These are phyloP conservation scores for Neoitamus cyanurus DNA, from an alignment of 2,888 invertebrate genomes.

Conservation along the genomic window DNA sequence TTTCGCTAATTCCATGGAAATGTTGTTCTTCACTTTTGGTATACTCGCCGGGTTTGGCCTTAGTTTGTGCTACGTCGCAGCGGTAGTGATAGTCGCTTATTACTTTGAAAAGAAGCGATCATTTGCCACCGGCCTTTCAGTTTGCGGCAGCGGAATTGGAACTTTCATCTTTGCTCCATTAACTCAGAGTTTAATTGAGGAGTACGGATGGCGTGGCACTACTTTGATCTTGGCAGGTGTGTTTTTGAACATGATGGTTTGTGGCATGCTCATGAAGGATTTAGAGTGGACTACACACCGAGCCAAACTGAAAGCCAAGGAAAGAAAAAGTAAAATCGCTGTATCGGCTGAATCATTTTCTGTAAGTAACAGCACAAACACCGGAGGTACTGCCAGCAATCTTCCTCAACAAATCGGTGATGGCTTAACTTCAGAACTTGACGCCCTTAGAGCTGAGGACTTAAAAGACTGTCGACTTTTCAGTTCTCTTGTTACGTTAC, in stretches of 20 bases:
- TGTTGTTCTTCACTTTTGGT: conserved; percentile 84
- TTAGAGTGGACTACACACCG: conserved; percentile 70
- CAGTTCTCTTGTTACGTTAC: conserved; percentile 85
- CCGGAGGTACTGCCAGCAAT: conserved; percentile 69
- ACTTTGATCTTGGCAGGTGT: conserved; percentile 83
- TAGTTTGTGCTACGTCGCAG: conserved; percentile 88
- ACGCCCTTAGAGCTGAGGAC: conserved; percentile 51
- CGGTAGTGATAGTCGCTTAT: conserved; percentile 89
- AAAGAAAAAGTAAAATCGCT: conserved; percentile 72
- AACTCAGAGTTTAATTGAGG: conserved; percentile 77
- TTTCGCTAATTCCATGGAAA: conserved; percentile 79
- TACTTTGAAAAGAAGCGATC: conserved; percentile 88
- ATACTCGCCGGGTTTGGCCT: conserved; percentile 86
- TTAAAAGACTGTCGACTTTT: conserved; percentile 67
- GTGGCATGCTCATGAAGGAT: conserved; percentile 82
- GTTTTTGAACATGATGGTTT: conserved; percentile 84
- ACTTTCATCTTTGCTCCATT: conserved; percentile 88
- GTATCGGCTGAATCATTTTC: conserved; percentile 79
- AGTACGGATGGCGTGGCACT: conserved; percentile 87
- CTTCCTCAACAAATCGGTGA: conserved; percentile 64
- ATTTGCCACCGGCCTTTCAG: conserved; percentile 86
- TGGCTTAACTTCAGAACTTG: conserved; percentile 9
- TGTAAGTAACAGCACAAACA: conserved; percentile 75
- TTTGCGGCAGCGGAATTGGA: conserved; percentile 89
- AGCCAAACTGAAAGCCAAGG: conserved; percentile 73